These are phyloP conservation scores for Helicorthomorpha holstii DNA, from an alignment of 1,140 invertebrate species.

Conservation along the genomic window DNA sequence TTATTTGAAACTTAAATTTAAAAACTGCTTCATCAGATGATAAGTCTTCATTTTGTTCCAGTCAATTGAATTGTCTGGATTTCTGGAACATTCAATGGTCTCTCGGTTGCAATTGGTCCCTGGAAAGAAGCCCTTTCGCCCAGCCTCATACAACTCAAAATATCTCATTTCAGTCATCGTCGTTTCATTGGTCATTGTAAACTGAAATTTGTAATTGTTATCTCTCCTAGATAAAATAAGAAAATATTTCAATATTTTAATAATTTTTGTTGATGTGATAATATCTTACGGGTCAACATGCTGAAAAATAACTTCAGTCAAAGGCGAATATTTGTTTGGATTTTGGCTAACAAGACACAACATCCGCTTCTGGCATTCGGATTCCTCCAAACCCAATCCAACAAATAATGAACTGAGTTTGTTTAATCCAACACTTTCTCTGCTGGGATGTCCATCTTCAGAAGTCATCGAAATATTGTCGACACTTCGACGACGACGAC, in stretches of 20 bases:
- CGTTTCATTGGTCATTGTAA: no score
- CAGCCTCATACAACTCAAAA: not conserved
- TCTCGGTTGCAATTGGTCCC: not conserved
- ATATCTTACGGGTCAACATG: not conserved
- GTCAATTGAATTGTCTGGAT: not conserved
- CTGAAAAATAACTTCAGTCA: not conserved
- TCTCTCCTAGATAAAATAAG: no score
- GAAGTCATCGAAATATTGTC: not conserved
- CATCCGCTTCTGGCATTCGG: not conserved
- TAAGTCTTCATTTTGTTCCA: not conserved
- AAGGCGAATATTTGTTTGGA: not conserved
- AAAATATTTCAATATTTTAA: no score
- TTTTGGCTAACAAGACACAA: not conserved
- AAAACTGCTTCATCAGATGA: no score
- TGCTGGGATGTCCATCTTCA: not conserved
- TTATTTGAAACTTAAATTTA: no score
- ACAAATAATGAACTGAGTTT: not conserved
- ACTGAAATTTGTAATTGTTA: no score
- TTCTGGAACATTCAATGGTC: not conserved
- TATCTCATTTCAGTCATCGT: no score
- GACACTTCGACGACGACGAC: not conserved
- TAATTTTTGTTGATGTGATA: no score
- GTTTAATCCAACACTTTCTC: not conserved
- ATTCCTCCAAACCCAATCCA: not conserved
- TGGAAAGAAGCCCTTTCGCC: not conserved